Evolutionary conservation across 2,113 vertebrate genomes (phyloP).

Genomic region (Hucho hucho): DNA sequence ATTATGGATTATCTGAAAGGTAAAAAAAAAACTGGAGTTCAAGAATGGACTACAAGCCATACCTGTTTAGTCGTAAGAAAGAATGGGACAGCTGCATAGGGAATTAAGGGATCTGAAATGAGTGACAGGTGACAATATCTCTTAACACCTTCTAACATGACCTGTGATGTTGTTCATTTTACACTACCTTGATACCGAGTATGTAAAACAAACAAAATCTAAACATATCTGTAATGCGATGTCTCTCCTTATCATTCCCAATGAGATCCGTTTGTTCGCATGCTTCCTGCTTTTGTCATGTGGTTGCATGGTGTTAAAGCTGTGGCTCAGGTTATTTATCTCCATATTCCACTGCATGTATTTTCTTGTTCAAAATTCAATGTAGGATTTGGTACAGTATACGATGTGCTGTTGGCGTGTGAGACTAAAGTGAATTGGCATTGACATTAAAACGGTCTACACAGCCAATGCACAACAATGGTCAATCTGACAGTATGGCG

Average conservation of each 20-base stretch:
- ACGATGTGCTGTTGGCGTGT: neutral
- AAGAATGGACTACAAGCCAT: neutral
- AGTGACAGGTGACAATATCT: too few relatives aligned
- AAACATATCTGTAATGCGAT: neutral
- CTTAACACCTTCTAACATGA: too few relatives aligned
- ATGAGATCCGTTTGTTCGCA: neutral
- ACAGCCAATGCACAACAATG: conserved; percentile 9
- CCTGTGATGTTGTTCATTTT: too few relatives aligned
- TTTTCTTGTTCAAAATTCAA: neutral
- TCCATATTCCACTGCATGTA: neutral
- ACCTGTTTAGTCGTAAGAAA: too few relatives aligned
- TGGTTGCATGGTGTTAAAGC: neutral
- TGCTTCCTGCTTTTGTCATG: neutral
- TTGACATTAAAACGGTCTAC: neutral
- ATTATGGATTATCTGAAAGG: neutral
- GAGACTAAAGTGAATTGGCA: neutral
- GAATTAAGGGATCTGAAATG: too few relatives aligned
- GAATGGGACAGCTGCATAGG: too few relatives aligned
- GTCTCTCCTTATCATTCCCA: neutral
- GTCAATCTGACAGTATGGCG: conserved; percentile 15
- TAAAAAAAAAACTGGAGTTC: neutral
- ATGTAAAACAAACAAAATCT: too few relatives aligned
- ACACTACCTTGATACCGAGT: too few relatives aligned
- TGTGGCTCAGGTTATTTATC: neutral
- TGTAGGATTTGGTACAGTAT: neutral